These are phyloP conservation scores for Petrolisthes manimaculis DNA, from an alignment of 2,888 invertebrate species.

Conservation along the genomic window DNA sequence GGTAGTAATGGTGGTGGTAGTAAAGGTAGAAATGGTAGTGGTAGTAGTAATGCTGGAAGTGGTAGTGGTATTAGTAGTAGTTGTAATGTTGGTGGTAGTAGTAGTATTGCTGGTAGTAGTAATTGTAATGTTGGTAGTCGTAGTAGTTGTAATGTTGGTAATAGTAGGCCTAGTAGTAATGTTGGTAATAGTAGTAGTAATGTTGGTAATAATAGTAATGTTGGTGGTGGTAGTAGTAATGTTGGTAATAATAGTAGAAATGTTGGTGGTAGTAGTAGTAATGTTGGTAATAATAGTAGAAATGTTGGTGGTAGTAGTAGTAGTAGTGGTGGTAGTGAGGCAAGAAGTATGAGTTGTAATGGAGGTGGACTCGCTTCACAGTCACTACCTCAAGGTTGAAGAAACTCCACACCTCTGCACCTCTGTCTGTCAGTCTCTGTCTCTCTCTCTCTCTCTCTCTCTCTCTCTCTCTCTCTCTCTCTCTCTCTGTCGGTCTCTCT, in stretches of 20 bases:
- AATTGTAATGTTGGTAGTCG: background rate
- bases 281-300: no score
- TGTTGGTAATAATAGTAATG: no score
- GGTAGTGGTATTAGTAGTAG: background rate
- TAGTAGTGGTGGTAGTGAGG: background rate
- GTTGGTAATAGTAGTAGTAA: background rate
- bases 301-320: background rate
- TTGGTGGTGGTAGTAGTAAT: no score
- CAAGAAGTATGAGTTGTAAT: background rate
- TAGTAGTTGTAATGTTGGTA: background rate
- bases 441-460: conserved; percentile 11
- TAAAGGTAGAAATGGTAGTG: background rate
- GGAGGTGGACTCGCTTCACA: background rate
- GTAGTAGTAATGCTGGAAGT: background rate
- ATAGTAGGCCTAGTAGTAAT: background rate
- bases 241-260: no score
- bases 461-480: conserved; percentile 11
- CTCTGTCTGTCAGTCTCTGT: background rate
- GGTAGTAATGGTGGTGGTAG: background rate
- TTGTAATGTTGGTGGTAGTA: background rate
- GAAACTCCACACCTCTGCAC: background rate
- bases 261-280: no score
- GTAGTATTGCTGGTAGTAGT: background rate
- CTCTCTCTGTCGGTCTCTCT: no score
- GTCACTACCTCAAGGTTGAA: background rate